Evolutionary conservation across 2,797 vertebrate genomes (phyloP).

Genomic region (Mormyrus hasselquistii): DNA sequence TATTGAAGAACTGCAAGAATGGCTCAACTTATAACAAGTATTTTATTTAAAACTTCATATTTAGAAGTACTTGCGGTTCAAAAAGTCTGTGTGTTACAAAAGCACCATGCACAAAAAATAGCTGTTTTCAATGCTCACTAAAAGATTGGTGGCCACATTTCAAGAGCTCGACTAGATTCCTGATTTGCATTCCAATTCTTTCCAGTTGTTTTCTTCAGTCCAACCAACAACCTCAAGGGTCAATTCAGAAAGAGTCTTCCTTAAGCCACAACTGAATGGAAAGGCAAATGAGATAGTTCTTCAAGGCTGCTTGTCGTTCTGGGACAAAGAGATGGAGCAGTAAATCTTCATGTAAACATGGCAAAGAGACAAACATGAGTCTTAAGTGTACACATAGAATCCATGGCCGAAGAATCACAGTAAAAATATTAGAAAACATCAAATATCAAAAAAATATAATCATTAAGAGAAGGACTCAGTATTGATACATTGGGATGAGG

Average conservation of each 20-base stretch:
- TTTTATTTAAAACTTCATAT: background rate
- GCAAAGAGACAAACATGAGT: background rate
- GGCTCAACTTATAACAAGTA: background rate
- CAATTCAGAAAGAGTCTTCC: conserved; percentile 10
- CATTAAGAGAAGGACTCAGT: background rate
- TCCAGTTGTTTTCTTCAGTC: background rate
- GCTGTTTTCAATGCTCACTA: background rate
- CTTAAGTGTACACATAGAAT: background rate
- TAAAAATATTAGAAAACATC: background rate
- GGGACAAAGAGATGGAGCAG: background rate
- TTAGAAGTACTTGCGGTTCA: background rate
- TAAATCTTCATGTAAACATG: background rate
- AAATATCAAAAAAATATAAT: background rate
- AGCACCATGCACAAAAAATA: background rate
- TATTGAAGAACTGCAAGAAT: background rate
- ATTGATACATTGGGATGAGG: background rate
- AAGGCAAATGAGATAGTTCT: conserved; percentile 6
- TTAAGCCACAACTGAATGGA: conserved; percentile 15
- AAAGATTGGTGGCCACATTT: background rate
- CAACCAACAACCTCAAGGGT: background rate
- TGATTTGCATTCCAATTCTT: conserved; percentile 15
- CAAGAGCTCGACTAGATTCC: background rate
- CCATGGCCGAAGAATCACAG: background rate
- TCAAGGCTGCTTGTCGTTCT: background rate
- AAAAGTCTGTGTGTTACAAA: background rate